Evolutionary conservation across 2,888 invertebrate genomes (phyloP), one percentile per base, ranked within the genome.

Genomic region (Drosophila hamatofila): DNA sequence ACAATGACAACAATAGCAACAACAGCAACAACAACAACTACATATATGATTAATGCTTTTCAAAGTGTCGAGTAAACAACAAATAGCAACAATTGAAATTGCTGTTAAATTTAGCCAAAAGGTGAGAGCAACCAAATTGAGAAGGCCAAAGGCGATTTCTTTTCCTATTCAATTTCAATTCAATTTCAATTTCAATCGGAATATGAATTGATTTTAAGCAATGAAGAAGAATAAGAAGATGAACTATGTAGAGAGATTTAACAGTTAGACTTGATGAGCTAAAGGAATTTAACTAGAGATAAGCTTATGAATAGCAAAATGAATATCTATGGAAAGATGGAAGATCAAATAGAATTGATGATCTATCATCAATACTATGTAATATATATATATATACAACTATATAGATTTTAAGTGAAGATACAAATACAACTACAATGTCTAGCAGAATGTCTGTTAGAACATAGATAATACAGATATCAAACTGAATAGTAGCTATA

Each of bases 31-130:
- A 21, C 49, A 66, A 37, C 49, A 35, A 35, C 33, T 21, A 59
- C 37, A 37, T 42, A 42, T 60, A 70, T 80, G 63, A 77, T 66
- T 77, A 80, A 77, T 75, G 80, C 71, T 35, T 75, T 67, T 55
- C 42, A 67, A 67, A 67, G 57, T 77, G 58, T 69, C 59, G 54
- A 44, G 70, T 37, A 61, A 69, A 78, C 39, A 63, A 56, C 62
- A 57, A 44, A 35, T 42, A 44, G 21, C 49, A 55, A 64, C 27
- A 63, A 18, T 12, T 35, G 52, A 59, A 49, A 57, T 69, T 75
- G 60, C 61, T 60, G 51, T 69, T 76, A 68, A 68, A 79, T 79
- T 79, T 63, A 67, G 78, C 59, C 37, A 72, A 55, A 55, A 67
- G 63, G 52, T 64, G 52, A 54, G 44, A 64, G 42, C 63, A 57